These are phyloP conservation scores for Turritopsis dohrnii DNA, from an alignment of 30 jellyfish, hydroid and myxozoan genomes.

Conservation along the genomic window DNA sequence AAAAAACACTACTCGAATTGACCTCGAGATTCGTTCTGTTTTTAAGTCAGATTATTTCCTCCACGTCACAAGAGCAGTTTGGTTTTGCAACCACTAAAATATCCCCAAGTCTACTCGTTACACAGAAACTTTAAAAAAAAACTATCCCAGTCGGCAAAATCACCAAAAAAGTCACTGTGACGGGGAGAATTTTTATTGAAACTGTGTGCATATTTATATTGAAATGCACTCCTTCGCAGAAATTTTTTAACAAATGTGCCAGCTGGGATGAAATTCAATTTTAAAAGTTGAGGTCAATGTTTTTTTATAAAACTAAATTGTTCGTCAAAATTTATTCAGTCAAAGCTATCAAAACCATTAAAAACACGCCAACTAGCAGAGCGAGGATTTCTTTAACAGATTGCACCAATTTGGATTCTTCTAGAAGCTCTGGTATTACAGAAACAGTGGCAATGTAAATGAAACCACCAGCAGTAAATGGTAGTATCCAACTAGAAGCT, in stretches of 20 bases:
- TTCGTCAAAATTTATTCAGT: conserved; percentile 28
- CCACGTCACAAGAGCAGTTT: background rate
- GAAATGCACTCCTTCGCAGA: too few species aligned
- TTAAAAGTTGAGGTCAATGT: background rate
- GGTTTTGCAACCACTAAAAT: background rate
- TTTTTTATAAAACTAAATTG: too few species aligned
- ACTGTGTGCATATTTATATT: too few species aligned
- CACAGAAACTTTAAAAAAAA: background rate
- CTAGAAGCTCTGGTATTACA: conserved; percentile 79
- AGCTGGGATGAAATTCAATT: too few species aligned
- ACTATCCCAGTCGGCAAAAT: too few species aligned
- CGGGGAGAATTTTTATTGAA: too few species aligned
- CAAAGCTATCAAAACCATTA: conserved; percentile 78
- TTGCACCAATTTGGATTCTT: conserved; percentile 71
- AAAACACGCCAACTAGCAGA: conserved; percentile 63
- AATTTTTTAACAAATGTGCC: too few species aligned
- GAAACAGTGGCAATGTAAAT: conserved; percentile 92
- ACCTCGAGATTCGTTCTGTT: too few species aligned
- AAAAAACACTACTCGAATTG: background rate
- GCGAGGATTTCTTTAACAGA: conserved; percentile 71
- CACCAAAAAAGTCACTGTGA: too few species aligned
- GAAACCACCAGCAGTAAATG: conserved; percentile 98
- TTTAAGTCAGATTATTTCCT: background rate
- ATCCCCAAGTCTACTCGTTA: background rate
- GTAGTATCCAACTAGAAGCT: conserved; percentile 71